Evolutionary conservation across 2,888 invertebrate genomes (phyloP), one percentile per base, ranked within the genome.

Genomic region (Parasteatoda lunata): DNA sequence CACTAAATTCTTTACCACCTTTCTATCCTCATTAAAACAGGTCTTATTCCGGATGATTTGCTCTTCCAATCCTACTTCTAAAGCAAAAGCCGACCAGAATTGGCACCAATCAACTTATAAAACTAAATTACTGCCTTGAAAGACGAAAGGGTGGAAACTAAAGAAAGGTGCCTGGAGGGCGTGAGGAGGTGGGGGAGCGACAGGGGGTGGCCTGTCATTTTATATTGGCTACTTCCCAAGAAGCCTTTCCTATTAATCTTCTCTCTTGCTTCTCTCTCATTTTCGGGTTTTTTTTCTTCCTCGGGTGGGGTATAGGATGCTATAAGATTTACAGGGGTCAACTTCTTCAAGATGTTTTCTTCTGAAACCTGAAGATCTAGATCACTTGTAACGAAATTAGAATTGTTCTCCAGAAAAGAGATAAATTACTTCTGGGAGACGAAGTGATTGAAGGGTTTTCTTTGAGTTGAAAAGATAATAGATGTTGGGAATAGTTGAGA

Each of bases 61-160:
- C 65, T 51, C 72, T 79, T 48, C 48, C 59, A 59, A 15, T 70
- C 68, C 54, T 52, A 49, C 49, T 49, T 77, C 72, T n/a, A 15
- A 66, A 51, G 65, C 30, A 51, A 47, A 48, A n/a, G 48, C 68
- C 45, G 54, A 30, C 77, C 52, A 11, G 48, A 79, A 79, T 79
- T 79, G 64, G 73, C 45, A 65, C 73, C 80, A 54, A 81, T 73
- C 80, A 81, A 54, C 80, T 52, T 68, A 66, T 81, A 73, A 73
- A 73, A 73, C 54, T 49, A 79, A 81, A 81, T 81, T 73, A 68
- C 80, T 66, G 68, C 65, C 73, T 81, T 81, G 45, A 45, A 45
- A 54, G 47, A 13, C 52, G 72, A 81, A 81, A 52, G 51, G 68
- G 68, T 47, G 51, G 77, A 4, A n/a, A 13, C 59, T 11, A 47